Evolutionary conservation across 2,113 vertebrate species (phyloP).

Genomic region (Chroicocephalus ridibundus): DNA sequence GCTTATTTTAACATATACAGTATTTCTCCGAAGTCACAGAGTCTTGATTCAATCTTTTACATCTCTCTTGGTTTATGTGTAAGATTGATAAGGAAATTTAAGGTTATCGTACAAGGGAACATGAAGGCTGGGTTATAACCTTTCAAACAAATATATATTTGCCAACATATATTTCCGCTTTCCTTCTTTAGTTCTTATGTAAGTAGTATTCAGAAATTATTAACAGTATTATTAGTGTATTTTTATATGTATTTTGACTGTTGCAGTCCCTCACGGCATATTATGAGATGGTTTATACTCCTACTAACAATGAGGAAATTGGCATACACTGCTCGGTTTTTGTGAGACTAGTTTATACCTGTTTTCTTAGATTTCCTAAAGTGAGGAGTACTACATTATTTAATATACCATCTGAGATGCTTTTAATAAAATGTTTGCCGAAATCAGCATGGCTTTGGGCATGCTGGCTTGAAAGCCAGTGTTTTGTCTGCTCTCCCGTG

Average conservation of each 20-base stretch:
- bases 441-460: neutral
- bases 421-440: neutral
- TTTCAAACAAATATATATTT: neutral
- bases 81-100: neutral
- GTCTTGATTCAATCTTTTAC: neutral
- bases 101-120: neutral
- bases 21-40: neutral
- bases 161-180: neutral
- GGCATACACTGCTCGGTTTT: neutral
- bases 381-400: neutral
- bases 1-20: neutral
- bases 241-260: neutral
- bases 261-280: neutral
- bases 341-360: neutral
- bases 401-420: neutral
- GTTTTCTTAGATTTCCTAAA: neutral
- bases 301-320: neutral
- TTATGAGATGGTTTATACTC: neutral
- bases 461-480: neutral
- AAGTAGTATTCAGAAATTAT: neutral
- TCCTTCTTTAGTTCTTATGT: neutral
- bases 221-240: neutral
- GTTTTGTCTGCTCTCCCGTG: neutral
- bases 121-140: neutral
- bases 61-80: neutral